These are phyloP conservation scores for Dermolepida albohirtum DNA, from an alignment of 2,888 invertebrate species.

Conservation along the genomic window DNA sequence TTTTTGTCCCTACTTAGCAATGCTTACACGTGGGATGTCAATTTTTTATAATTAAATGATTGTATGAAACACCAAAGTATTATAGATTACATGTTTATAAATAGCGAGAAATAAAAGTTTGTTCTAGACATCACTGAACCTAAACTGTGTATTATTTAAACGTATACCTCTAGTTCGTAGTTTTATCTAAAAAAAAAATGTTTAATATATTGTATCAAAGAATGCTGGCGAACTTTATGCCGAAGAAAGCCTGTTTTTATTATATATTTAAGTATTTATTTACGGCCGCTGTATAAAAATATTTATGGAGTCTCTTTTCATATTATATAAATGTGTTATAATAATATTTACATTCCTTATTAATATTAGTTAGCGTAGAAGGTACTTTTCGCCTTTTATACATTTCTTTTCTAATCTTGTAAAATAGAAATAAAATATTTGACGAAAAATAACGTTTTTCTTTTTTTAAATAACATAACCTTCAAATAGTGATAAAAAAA, in stretches of 20 bases:
- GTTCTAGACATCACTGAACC: conserved; percentile 6
- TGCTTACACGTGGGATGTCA: too few species aligned
- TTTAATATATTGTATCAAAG: conserved; percentile 8
- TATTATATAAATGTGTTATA: conserved; percentile 27
- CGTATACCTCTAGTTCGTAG: not conserved
- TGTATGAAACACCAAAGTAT: not conserved
- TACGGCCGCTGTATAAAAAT: conserved; percentile 48
- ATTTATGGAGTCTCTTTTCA: conserved; percentile 30
- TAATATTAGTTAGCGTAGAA: conserved; percentile 12
- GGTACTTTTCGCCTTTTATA: conserved; percentile 55
- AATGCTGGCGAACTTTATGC: not conserved
- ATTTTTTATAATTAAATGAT: too few species aligned
- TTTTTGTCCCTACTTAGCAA: too few species aligned
- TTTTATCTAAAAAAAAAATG: not conserved
- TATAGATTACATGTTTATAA: conserved; percentile 3
- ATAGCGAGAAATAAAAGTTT: not conserved
- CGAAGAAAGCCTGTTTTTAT: conserved; percentile 32
- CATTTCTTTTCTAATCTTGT: conserved; percentile 44
- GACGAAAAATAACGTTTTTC: not conserved
- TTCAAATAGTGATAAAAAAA: too few species aligned
- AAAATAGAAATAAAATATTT: conserved; percentile 33
- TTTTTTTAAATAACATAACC: too few species aligned
- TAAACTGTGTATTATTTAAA: conserved; percentile 12
- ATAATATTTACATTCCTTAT: conserved; percentile 57
- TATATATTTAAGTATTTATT: conserved; percentile 47